phyloP scores from a whole-genome alignment of 2,888 invertebrate species.

The Polyommatus icarus region DNA sequence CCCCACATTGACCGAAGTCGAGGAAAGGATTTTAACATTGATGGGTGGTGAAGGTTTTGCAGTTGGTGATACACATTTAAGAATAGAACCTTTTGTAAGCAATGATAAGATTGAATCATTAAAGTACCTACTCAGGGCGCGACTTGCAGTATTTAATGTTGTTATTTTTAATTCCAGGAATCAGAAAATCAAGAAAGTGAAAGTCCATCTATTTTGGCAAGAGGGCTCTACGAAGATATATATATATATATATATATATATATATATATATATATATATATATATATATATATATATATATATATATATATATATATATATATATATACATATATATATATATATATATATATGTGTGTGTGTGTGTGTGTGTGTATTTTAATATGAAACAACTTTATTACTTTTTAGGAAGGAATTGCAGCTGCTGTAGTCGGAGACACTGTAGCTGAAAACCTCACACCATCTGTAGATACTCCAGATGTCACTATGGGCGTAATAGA shows the following conservation, averaged over 20 bases:
- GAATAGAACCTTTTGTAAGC: background rate
- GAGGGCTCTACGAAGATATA: background rate
- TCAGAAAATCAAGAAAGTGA: background rate
- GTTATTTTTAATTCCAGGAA: background rate
- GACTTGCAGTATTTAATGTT: background rate
- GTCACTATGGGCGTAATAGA: background rate
- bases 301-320: no score
- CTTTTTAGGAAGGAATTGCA: no score
- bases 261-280: no score
- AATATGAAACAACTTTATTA: background rate
- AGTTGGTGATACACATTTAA: background rate
- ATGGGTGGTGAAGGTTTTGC: background rate
- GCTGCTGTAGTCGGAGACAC: background rate
- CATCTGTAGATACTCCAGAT: background rate
- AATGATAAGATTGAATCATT: background rate
- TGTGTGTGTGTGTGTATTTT: background rate
- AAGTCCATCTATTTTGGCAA: background rate
- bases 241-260: no score
- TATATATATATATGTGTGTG: no score
- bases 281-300: no score
- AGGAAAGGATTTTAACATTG: background rate
- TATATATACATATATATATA: no score
- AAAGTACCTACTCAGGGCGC: background rate
- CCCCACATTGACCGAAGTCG: background rate
- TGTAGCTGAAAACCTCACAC: background rate